Evolutionary conservation across 1,140 invertebrate genomes (phyloP).

Genomic region (Metopolophium dirhodum): DNA sequence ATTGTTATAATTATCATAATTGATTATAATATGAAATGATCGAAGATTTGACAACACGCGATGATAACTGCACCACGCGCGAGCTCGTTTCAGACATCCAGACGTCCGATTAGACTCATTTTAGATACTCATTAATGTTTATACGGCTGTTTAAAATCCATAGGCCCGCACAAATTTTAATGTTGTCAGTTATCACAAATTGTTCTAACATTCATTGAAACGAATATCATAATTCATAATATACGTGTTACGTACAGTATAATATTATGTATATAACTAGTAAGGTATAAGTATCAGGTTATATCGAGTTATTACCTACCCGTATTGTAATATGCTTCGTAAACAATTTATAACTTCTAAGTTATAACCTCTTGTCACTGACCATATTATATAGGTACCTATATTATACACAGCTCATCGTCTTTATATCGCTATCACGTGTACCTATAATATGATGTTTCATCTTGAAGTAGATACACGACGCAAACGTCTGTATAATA

Average conservation of each 20-base stretch:
- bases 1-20: neutral
- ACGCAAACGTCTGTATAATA: no score
- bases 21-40: neutral
- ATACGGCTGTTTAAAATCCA: neutral
- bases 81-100: neutral
- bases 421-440: neutral
- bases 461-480: neutral
- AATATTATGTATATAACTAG: no score
- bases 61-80: neutral
- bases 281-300: no score
- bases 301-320: neutral
- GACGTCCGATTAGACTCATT: neutral
- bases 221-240: neutral
- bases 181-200: neutral
- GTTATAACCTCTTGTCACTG: neutral
- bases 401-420: neutral
- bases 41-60: neutral
- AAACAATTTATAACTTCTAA: neutral
- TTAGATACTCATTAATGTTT: neutral
- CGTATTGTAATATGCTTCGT: neutral
- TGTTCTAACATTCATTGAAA: neutral
- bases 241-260: neutral
- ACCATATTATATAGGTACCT: neutral
- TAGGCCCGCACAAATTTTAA: neutral
- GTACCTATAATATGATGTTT: neutral